phyloP scores from a whole-genome alignment of 2,888 invertebrate genomes.

The Neelides folsomi region DNA sequence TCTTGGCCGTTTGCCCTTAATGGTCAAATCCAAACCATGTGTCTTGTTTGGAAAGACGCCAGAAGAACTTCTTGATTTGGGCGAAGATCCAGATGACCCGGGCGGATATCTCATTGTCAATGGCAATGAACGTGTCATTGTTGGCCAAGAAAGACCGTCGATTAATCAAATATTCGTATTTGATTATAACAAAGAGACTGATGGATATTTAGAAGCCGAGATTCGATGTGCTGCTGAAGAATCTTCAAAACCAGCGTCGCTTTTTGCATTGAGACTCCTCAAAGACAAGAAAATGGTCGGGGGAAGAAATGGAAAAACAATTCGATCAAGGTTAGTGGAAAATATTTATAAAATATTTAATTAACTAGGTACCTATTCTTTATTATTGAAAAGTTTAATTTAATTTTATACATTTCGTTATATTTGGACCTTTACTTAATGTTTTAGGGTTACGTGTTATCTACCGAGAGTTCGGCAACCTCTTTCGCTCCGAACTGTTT shows the following conservation, averaged over 20 bases:
- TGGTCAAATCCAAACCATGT: constrained; percentile 48
- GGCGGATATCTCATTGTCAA: constrained; percentile 52
- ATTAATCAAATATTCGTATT: constrained; percentile 51
- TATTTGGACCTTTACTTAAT: too few species aligned
- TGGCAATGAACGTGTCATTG: constrained; percentile 50
- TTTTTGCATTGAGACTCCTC: constrained; percentile 9
- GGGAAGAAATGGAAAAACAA: not conserved
- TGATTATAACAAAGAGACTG: constrained; percentile 45
- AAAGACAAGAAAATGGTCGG: not conserved
- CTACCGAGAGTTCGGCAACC: too few species aligned
- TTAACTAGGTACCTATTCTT: too few species aligned
- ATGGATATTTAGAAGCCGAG: constrained; percentile 48
- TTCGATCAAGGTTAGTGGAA: too few species aligned
- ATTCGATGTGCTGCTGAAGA: constrained; percentile 45
- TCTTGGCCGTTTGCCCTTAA: constrained; percentile 46
- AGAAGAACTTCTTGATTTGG: constrained; percentile 45
- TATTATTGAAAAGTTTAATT: too few species aligned
- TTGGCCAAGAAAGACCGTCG: constrained; percentile 52
- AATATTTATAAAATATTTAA: too few species aligned
- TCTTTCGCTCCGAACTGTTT: too few species aligned
- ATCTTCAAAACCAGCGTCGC: constrained; percentile 6
- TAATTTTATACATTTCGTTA: too few species aligned
- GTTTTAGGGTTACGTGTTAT: too few species aligned
- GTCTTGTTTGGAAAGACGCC: constrained; percentile 41
- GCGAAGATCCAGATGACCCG: constrained; percentile 49